These are phyloP conservation scores for Zeuzera pyrina DNA, from an alignment of 2,888 invertebrate genomes.

Conservation along the genomic window DNA sequence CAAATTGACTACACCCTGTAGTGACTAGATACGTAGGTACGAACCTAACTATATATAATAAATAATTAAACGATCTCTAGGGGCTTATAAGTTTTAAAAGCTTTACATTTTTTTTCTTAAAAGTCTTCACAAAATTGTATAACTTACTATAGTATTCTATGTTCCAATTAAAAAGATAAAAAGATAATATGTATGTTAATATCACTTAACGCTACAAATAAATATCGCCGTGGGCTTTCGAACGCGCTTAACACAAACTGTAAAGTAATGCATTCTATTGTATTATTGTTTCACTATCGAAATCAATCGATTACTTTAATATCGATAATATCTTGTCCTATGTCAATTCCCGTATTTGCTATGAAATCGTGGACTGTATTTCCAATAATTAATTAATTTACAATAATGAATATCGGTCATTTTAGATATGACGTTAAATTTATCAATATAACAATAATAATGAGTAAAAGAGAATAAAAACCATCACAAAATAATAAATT, in stretches of 20 bases:
- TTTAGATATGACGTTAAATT: constrained; percentile 51
- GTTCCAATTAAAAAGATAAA: constrained; percentile 43
- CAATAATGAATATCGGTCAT: constrained; percentile 39
- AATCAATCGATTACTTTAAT: constrained; percentile 22
- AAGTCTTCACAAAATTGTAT: constrained; percentile 64
- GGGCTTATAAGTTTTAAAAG: constrained; percentile 59
- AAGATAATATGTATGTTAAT: constrained; percentile 33
- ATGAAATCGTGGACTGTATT: constrained; percentile 14
- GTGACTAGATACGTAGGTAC: constrained; percentile 33
- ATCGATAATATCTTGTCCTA: too few relatives aligned
- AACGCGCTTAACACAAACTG: too few relatives aligned
- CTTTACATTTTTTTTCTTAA: constrained; percentile 59
- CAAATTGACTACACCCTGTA: constrained; percentile 53
- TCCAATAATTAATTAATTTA: constrained; percentile 26
- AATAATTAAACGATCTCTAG: constrained; percentile 38
- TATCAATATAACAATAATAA: constrained; percentile 48
- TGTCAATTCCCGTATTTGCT: constrained; percentile 60
- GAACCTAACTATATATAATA: constrained; percentile 58
- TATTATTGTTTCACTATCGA: too few relatives aligned
- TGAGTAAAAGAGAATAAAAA: constrained; percentile 46
- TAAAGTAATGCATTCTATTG: constrained; percentile 21
- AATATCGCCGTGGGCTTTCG: too few relatives aligned
- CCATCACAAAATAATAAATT: constrained; percentile 45
- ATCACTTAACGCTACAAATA: constrained; percentile 42
- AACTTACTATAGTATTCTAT: constrained; percentile 53